A percentile compares a stretch with the other conserved stretches of the same genome.
Evolutionary conservation across 2,113 vertebrate genomes (phyloP).

Genomic region (Brachypodius melanocephalos): DNA sequence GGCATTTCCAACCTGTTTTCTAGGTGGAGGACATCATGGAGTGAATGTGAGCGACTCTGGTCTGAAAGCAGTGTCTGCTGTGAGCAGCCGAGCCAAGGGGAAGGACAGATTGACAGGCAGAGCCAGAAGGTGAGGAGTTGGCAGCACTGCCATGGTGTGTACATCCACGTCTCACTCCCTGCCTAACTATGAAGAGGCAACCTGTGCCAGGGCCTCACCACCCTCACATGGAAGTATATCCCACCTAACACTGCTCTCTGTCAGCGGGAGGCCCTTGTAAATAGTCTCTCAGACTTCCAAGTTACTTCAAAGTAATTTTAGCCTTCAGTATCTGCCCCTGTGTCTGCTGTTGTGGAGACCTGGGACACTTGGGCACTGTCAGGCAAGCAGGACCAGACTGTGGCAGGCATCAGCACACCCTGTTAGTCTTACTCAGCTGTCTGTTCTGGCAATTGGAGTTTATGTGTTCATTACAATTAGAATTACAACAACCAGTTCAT

Average conservation of each 20-base stretch:
- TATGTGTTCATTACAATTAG: background rate
- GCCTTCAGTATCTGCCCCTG: background rate
- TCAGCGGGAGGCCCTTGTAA: background rate
- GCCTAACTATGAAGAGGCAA: background rate
- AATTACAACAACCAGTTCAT: background rate
- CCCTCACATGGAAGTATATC: background rate
- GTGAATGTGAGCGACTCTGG: constrained; percentile 70
- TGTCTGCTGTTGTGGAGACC: background rate
- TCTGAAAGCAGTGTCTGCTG: constrained; percentile 68
- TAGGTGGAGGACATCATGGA: constrained; percentile 76
- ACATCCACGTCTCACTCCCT: background rate
- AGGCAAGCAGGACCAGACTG: background rate
- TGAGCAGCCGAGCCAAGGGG: constrained; percentile 88
- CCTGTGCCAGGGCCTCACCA: background rate
- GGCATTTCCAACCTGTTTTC: constrained; percentile 14
- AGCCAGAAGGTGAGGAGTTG: constrained; percentile 84
- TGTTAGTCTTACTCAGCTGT: background rate
- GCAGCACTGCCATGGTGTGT: background rate
- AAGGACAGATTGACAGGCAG: constrained; percentile 93
- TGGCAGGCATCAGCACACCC: background rate
- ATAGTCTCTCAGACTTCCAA: background rate
- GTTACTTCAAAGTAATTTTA: background rate
- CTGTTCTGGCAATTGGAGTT: background rate
- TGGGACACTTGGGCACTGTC: background rate
- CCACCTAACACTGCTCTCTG: background rate